Base-by-base conservation (phyloP, 2,797 vertebrate species). In the Gallinago nigripennis region DNA sequence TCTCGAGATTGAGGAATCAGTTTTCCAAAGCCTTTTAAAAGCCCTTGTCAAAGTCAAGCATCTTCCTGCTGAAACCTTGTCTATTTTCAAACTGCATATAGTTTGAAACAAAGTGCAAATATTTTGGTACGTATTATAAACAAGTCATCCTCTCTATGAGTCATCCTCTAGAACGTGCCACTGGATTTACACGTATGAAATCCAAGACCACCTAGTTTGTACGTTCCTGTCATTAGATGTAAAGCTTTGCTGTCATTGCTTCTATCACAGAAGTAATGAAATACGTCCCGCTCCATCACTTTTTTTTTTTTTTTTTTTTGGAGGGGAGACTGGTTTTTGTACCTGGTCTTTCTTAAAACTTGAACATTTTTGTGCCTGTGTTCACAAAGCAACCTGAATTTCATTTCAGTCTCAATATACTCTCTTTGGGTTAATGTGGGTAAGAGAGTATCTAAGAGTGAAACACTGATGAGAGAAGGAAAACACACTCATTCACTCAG, bases 401-500 rank as follows among this genome's bases (percentile, higher is more conserved):
- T 86, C 54, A 70, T 81, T 86, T 90, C 18, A 46, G 20, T 69
- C 15, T 37, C 31, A 4, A 4, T 53, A 16, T 19, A 33, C n/a
- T 68, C n/a, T 83, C 86, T 86, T 75, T 27, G 13, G 41, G 48
- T 4, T 78, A 56, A 88, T 11, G 4, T 33, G 16, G 65, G 76
- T 33, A 86, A 70, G 41, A 48, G 21, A 57, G 82, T 87, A 45
- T 5, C n/a, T 27, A 30, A 39, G 46, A 16, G 31, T 0, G 1
- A 54, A 65, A 45, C 6, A 6, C 10, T 3, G 5, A 7, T 6
- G 13, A 41, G 23, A 65, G 7, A 77, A 80, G 30, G 27, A 31
- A 69, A 58, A 37, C 8, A 8, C 0, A 0, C 11, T 37, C 5
- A 8, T 16, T 39, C 2, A 0, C 16, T 12, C 25, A 25, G n/a